Base-by-base conservation (phyloP, 2,113 vertebrate species). In the Phrynosoma platyrhinos region DNA sequence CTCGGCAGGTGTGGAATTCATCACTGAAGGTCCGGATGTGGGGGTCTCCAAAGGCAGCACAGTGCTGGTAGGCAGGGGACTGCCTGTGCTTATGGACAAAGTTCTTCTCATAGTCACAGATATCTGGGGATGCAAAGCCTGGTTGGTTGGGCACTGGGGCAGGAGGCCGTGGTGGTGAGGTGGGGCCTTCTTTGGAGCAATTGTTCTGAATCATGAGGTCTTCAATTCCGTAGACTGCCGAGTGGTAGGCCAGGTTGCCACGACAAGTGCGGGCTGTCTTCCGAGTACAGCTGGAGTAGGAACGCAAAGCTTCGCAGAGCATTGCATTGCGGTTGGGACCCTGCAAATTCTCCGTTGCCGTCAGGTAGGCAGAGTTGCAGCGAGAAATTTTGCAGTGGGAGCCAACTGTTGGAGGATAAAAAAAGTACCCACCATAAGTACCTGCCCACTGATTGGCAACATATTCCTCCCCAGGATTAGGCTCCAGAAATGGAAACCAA, bases 161-260 rank as follows among this genome's bases (percentile, higher is more conserved):
- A 0, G 86, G 96, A 2, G 96, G 97, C 0, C 96, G 94, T 0
- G 98, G 98, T 0, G 96, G 95, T 0, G 96, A 95, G 0, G 97
- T 98, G 36, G 98, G 98, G 0, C 98, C 98, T 0, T 96, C 97
- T 68, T 96, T 96, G 42, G 98, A 98, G 91, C 98, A 99, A 94
- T 97, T 97, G 93, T 98, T 94, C 90, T 99, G 98, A 58, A 98
- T 98, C 94, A 99, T 98, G 84, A 99, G 97, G 94, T 99, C 98
- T 88, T 99, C 98, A 9, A 99, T 99, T 90, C 98, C 98, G 27
- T 99, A 98, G 13, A 98, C 98, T 0, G 98, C 98, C 0, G 98
- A 98, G 89, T 99, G 98, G 95, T 98, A 99, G 2, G 97, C 98
- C 30, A 99, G 97, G 97, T 99, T 97, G 0, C 98, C 98, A 0